Base-by-base conservation (phyloP, 1,140 invertebrate genomes). In the Macrosteles quadrilineatus region DNA sequence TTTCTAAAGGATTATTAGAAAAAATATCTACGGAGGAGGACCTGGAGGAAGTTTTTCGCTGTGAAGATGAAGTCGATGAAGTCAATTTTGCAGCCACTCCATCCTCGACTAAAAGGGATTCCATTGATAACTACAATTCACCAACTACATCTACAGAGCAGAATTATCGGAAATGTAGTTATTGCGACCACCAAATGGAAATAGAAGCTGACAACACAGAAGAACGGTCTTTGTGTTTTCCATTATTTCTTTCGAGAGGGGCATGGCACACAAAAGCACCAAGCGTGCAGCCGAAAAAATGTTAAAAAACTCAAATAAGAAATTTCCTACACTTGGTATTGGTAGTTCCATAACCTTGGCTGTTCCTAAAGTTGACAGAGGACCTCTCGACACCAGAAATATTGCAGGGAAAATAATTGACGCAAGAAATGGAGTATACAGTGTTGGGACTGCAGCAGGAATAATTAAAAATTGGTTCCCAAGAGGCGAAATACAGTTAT, bases 391-490 rank as follows among this genome's bases (percentile, higher is more conserved):
- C 36, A 43, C 36, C 36, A 43, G 36, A 43, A 43, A 43, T 43
- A 43, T 43, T 43, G 36, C 36, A 43, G 36, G 36, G 36, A 43
- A 43, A 43, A 43, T 43, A 43, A 43, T 43, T 43, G 36, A 43
- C 36, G 36, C 36, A 43, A 43, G 36, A 43, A 43, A 43, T 43
- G 36, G 36, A 43, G 36, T 43, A 43, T 43, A 43, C 36, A 43
- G n/a, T n/a, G n/a, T n/a, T n/a, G n/a, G n/a, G n/a, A n/a, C n/a
- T n/a, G n/a, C n/a, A n/a, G n/a, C n/a, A 43, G 36, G 36, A 43
- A 43, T 43, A 43, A 43, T 43, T 43, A 43, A 43, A 43, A 43
- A 43, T 43, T 43, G 36, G 36, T 43, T 43, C 36, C 36, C 36
- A 43, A 43, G 36, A 43, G 36, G 36, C 36, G 36, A 43, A 43